Evolutionary conservation across 2,113 vertebrate genomes (phyloP), one percentile per base, ranked within the genome.

Genomic region (Epinephelus cyanopodus): DNA sequence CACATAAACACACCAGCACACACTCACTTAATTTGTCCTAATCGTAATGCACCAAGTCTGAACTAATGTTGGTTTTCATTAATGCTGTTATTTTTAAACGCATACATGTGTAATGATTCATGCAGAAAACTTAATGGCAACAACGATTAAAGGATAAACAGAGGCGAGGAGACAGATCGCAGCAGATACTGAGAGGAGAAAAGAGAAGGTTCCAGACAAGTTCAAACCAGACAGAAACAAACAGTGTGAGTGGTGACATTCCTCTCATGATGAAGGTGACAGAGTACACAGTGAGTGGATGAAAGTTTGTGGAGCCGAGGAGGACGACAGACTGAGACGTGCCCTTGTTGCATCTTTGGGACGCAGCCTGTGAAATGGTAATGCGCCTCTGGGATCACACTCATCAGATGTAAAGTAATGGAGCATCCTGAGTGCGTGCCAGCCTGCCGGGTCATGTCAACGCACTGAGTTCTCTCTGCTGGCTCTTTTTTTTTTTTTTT

Each of bases 341-440:
- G 65, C 57, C 61, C 71, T 48, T 60, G 73, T 74, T 77, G 47
- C 66, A 57, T 77, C 73, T 50, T 12, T 61, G 42, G 63, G 42
- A 25, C 27, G 67, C 42, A 21, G 52, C 50, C 68, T 73, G 78
- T 74, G 71, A 82, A 53, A 53, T 67, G 76, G 0, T 76, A 45
- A 80, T 27, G 50, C 57, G 56, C 52, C 61, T 62, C 45, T 69
- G 75, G 56, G 66, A 76, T 29, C 10, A 25, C 79, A 79, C 53
- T 70, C 66, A 54, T 75, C 53, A 79, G 15, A 78, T 33, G 17
- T 37, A 48, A 77, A 79, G 53, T 70, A 66, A 70, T 67, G 74
- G 67, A 37, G 74, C 50, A 19, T 58, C 50, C 52, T 42, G 10
- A 42, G 39, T 21, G 29, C 4, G 27, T 50, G 37, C 5, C 48